phyloP scores from a whole-genome alignment of 2,888 invertebrate species.

The Cerastis leucographa region DNA sequence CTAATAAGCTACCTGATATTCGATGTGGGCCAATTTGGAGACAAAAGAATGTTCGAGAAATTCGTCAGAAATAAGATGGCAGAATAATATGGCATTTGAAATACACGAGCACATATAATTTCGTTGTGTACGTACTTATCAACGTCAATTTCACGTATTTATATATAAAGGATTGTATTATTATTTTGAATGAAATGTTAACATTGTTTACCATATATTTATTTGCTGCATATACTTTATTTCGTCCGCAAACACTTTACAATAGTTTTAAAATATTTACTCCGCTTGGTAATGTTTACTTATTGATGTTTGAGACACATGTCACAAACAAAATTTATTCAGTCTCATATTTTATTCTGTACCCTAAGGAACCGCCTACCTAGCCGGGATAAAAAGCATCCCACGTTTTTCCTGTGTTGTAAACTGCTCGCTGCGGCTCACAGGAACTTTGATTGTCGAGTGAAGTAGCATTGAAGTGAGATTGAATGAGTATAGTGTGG shows the following conservation, averaged over 20 bases:
- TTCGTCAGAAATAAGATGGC: constrained; percentile 43
- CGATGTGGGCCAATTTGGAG: constrained; percentile 54
- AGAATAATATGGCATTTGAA: constrained; percentile 43
- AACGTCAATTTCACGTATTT: constrained; percentile 30
- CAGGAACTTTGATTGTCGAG: constrained; percentile 37
- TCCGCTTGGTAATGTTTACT: constrained; percentile 27
- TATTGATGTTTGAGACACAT: constrained; percentile 49
- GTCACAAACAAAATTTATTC: constrained; percentile 60
- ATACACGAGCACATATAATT: constrained; percentile 41
- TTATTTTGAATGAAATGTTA: constrained; percentile 10
- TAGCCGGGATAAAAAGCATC: constrained; percentile 41
- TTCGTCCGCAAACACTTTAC: background rate
- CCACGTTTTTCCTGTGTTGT: constrained; percentile 34
- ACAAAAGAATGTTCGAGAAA: constrained; percentile 47
- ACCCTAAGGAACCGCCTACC: constrained; percentile 49
- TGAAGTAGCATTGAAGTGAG: constrained; percentile 22
- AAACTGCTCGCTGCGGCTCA: constrained; percentile 45
- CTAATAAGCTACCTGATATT: constrained; percentile 56
- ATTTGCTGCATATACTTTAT: background rate
- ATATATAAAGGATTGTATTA: constrained; percentile 24
- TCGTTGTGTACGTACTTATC: constrained; percentile 35
- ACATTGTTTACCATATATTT: constrained; percentile 2
- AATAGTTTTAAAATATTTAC: constrained; percentile 30
- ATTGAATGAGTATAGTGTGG: constrained; percentile 13
- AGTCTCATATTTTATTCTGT: constrained; percentile 62